Conservation (phyloP, 1,140 invertebrate species). For the Drosophila rufa region DNA sequence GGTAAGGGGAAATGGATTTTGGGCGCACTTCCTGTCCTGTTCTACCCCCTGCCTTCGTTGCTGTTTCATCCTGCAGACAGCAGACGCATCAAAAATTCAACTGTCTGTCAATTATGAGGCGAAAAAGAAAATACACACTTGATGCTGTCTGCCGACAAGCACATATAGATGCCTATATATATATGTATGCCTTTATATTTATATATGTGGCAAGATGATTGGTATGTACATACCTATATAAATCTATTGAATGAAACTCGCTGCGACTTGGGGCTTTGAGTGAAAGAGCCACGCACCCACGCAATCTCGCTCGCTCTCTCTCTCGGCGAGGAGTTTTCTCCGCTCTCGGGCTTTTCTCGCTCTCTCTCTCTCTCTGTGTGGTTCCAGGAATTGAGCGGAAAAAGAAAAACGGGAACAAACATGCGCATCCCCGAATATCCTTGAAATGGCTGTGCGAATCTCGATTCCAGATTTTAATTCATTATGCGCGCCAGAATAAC, state of each 20-base stretch:
- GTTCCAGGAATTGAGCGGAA: constrained; percentile 74
- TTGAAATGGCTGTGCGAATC: constrained; percentile 62
- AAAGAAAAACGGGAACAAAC: constrained; percentile 77
- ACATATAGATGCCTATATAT: constrained; percentile 14
- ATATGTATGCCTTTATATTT: background rate
- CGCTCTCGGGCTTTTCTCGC: background rate
- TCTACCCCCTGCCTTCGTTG: background rate
- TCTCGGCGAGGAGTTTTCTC: constrained; percentile 2
- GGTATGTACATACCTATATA: constrained; percentile 18
- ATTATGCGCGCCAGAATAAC: constrained; percentile 70
- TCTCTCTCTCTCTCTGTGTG: constrained; percentile 2
- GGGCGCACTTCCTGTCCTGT: constrained; percentile 25
- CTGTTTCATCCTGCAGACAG: constrained; percentile 44
- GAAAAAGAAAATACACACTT: constrained; percentile 65
- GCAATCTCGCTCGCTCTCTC: constrained; percentile 16
- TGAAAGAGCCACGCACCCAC: constrained; percentile 60
- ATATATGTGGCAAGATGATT: constrained; percentile 18
- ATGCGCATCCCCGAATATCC: constrained; percentile 80
- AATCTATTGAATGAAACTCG: constrained; percentile 78
- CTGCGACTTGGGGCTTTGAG: constrained; percentile 68
- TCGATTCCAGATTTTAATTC: constrained; percentile 78
- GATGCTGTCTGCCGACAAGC: constrained; percentile 52
- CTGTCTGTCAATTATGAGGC: constrained; percentile 77
- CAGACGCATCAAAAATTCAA: constrained; percentile 69
- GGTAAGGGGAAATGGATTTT: constrained; percentile 14